Base-by-base conservation (phyloP, 2,113 vertebrate species). In the Bos javanicus region DNA sequence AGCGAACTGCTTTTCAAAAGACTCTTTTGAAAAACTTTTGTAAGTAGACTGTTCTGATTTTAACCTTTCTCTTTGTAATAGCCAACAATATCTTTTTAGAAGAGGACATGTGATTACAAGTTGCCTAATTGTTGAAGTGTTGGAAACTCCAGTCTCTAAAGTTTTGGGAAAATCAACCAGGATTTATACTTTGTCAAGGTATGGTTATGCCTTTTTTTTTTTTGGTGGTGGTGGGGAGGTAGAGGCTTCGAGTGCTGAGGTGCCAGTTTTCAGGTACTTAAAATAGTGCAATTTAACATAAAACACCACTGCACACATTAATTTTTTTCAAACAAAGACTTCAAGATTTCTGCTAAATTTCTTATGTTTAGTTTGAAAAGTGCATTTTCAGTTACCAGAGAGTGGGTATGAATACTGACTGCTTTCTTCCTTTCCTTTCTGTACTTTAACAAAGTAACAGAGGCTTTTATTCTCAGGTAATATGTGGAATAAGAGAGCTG, bases 101-200 rank as follows among this genome's bases (percentile, higher is more conserved):
- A 87, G 54, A 98, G 97, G 97, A 96, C 97, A 87, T 98, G 97
- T 97, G 78, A 97, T 98, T 93, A 48, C 48, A 81, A 46, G 89
- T 95, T 59, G 88, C 86, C 94, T 90, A 93, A 26, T 91, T 94
- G 56, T 48, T 91, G 93, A 96, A 59, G 84, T 67, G 3, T 36
- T 87, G 95, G 52, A 59, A 57, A 71, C 46, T 76, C 54, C 50
- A 7, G 54, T n/a, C 62, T 92, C 71, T 56, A 28, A 84, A 94
- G n/a, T 59, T 74, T 88, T 76, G 64, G 93, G 62, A 92, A 95
- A 87, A 80, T 83, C 46, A 94, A 21, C 76, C 23, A 60, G 19
- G 2, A 13, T 67, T 96, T 83, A 30, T 52, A 62, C n/a, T 50
- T 10, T 80, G 30, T 57, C 54, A 50, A 97, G 97, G 97, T 98